A percentile compares a stretch with the other conserved stretches of the same genome.
Conservation (phyloP, 2,113 vertebrate genomes). For the Rhinoderma darwinii region DNA sequence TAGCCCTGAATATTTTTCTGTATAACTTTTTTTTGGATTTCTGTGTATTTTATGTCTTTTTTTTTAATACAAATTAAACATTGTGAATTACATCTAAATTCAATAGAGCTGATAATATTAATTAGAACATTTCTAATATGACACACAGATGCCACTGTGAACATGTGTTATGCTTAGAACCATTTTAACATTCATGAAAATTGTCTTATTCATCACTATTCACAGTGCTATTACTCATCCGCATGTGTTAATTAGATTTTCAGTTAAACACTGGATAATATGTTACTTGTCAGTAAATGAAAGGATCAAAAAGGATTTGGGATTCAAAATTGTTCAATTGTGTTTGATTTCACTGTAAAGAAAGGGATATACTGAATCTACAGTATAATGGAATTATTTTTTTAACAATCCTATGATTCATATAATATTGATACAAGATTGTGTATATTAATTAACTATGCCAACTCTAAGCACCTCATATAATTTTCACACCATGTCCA, state of each 20-base stretch:
- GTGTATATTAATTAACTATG: slow-evolving; percentile 12
- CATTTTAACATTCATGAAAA: neutral
- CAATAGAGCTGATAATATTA: neutral
- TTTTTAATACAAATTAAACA: neutral
- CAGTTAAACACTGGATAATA: slow-evolving; percentile 14
- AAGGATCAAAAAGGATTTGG: neutral
- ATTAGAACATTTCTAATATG: neutral
- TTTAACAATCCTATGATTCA: neutral
- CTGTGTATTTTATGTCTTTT: neutral
- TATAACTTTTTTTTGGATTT: neutral
- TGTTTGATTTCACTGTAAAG: slow-evolving; percentile 21
- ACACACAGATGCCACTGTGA: neutral
- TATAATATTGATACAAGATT: neutral
- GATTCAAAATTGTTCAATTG: neutral
- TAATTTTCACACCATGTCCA: neutral
- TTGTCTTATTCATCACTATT: neutral
- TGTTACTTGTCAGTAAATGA: slow-evolving; percentile 18
- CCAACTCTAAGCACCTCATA: neutral
- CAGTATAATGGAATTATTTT: neutral
- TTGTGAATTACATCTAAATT: neutral
- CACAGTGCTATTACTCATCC: neutral
- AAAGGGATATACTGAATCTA: neutral
- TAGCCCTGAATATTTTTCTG: too few relatives aligned
- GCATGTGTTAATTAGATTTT: slow-evolving; percentile 22
- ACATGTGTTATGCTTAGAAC: neutral